Evolutionary conservation across 1,140 invertebrate genomes (phyloP).

Genomic region (Spodoptera litura): DNA sequence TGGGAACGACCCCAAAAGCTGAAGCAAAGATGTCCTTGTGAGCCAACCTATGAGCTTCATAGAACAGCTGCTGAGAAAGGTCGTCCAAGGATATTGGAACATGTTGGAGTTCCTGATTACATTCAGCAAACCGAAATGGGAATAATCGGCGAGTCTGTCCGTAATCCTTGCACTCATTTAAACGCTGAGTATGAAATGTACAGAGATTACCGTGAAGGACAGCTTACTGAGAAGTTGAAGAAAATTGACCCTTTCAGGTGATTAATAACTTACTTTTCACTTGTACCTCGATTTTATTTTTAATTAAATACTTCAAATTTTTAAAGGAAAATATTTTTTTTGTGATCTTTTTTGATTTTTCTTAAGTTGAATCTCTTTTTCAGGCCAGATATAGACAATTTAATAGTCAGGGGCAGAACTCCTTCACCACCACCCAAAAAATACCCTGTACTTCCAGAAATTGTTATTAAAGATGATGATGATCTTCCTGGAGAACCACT

Average conservation of each 20-base stretch:
- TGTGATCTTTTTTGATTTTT: too few species aligned
- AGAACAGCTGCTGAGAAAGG: slow-evolving; percentile 67
- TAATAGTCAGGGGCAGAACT: slow-evolving; percentile 70
- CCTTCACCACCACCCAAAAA: slow-evolving; percentile 63
- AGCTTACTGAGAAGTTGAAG: slow-evolving; percentile 62
- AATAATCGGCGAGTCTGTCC: slow-evolving; percentile 56
- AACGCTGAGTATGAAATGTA: slow-evolving; percentile 67
- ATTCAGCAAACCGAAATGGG: slow-evolving; percentile 77
- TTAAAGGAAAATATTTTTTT: too few species aligned
- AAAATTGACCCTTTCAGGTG: slow-evolving; percentile 77
- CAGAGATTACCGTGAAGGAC: slow-evolving; percentile 64
- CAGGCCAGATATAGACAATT: slow-evolving; percentile 67
- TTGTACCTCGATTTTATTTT: too few species aligned
- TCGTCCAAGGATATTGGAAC: slow-evolving; percentile 68
- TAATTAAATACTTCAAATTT: too few species aligned
- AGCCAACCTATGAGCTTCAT: slow-evolving; percentile 66
- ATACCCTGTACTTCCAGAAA: slow-evolving; percentile 57
- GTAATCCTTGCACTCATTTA: slow-evolving; percentile 58
- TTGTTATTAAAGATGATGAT: slow-evolving; percentile 45
- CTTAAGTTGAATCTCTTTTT: slow-evolving; percentile 45
- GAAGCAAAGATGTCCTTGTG: slow-evolving; percentile 69
- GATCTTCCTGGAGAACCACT: slow-evolving; percentile 26
- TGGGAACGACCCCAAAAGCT: slow-evolving; percentile 75
- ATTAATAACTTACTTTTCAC: neutral
- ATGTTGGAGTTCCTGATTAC: slow-evolving; percentile 76